Base-by-base conservation (phyloP, 1,140 invertebrate species). In the Rhyzopertha dominica region DNA sequence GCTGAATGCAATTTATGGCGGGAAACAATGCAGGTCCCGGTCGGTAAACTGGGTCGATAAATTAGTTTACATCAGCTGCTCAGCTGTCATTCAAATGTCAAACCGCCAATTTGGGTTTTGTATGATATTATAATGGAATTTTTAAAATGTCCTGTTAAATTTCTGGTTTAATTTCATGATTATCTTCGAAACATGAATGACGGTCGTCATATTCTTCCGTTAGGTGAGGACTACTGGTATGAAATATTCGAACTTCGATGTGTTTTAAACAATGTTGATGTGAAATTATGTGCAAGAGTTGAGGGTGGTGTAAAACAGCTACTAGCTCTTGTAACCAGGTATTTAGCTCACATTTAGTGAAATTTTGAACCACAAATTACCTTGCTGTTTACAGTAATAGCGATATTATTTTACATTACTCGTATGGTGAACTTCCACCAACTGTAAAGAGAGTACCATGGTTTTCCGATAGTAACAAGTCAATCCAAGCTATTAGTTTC, bases 391-490 rank as follows among this genome's bases (percentile, higher is more conserved):
- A 13, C 43, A 67, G 64, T 28, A 49, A 60, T 35, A 53, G 58
- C 14, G 64, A 67, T 51, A 56, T 67, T 38, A 53, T 67, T 2
- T 34, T 67, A 14, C 56, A 66, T 43, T 67, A 67, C 47, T 61
- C 47, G 16, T 66, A 59, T 54, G 65, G 65, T 19, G 64, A 65
- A 45, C 49, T 67, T 30, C 46, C 60, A 5, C 38, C 63, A 30
- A 66, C 81, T n/a, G 61, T 82, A n/a, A 82, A 79, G 55, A 74
- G 77, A 57, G 67, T 86, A 43, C 76, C 78, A 48, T 86, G 82
- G 83, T 80, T 80, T 62, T 68, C 70, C 49, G 73, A 75, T 19
- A 65, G 64, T 14, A 69, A 73, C 30, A 79, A 78, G 63, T 63
- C 68, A 48, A 79, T 85, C 25, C 70, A 77, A 48, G 74, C 78